phyloP scores from a whole-genome alignment of 2,113 vertebrate genomes.

The Chelonoidis abingdonii region DNA sequence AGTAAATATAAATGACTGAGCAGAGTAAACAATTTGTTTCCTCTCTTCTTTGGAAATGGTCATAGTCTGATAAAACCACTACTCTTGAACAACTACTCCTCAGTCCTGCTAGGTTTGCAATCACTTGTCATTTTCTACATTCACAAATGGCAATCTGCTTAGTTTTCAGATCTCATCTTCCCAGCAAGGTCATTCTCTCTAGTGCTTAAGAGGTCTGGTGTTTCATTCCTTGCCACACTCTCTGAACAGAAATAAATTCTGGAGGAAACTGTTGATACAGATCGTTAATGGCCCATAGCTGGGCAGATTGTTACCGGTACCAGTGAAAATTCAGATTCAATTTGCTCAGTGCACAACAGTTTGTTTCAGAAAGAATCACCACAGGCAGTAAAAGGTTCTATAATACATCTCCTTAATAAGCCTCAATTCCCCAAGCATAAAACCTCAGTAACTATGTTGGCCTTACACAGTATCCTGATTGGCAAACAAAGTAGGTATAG shows the following conservation, averaged over 20 bases:
- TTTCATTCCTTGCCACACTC: not conserved
- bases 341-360: too few relatives aligned
- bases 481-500: too few relatives aligned
- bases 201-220: not conserved
- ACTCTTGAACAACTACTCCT: not conserved
- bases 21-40: not conserved
- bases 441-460: too few relatives aligned
- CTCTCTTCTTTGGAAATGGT: not conserved
- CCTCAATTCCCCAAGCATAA: too few relatives aligned
- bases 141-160: not conserved
- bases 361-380: too few relatives aligned
- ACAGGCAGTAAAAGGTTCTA: too few relatives aligned
- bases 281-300: too few relatives aligned
- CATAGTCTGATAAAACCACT: slow-evolving; percentile 14
- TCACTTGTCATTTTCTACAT: slow-evolving; percentile 19
- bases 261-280: not conserved
- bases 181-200: slow-evolving; percentile 18
- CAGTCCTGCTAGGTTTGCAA: slow-evolving; percentile 25
- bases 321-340: too few relatives aligned
- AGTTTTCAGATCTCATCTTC: slow-evolving; percentile 34
- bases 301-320: too few relatives aligned
- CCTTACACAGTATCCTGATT: too few relatives aligned
- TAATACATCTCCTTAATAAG: too few relatives aligned
- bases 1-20: not conserved
- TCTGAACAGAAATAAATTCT: not conserved